Base-by-base conservation (phyloP, 2,888 invertebrate genomes). In the Leptinotarsa peninsularis region DNA sequence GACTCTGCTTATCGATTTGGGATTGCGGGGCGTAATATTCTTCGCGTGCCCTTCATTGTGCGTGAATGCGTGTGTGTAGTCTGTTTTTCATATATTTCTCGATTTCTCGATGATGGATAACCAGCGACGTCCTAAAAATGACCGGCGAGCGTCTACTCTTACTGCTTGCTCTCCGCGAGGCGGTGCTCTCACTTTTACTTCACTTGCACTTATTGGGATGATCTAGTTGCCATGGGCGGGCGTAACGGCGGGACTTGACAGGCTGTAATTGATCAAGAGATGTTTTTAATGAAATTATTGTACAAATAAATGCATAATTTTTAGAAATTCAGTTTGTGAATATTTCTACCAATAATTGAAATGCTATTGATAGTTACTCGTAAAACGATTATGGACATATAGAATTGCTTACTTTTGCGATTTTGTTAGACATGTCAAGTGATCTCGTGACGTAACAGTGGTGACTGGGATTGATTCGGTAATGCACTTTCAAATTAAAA, bases 1-100 rank as follows among this genome's bases (percentile, higher is more conserved):
- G 71, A 76, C 68, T 73, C 54, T 49, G 86, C 87, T 87, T 88
- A 88, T 88, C 88, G 88, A 88, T 88, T 87, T 86, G 86, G 85
- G 86, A 85, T 84, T 85, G 84, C 84, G 82, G 83, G 79, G 80
- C 81, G 79, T 69, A 58, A 23, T 76, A 80, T 77, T 72, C 79
- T 75, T 78, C 74, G 76, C 76, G 74, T 70, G 72, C 63, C 67
- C 67, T 76, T 78, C 70, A 76, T 78, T 74, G 58, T 76, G 76
- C 73, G 74, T 76, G 68, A 21, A 67, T 67, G 71, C 74, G 71
- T 71, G 71, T 68, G 68, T 63, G 72, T 68, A 5, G 67, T 60
- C 69, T 71, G 58, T 72, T 75, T 77, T 66, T 54, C 18, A n/a
- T 50, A 23, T 49, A 49, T 70, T 43, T 43, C 43, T 43, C 43